Evolutionary conservation across 2,888 invertebrate species (phyloP).

Genomic region (Heliothis peltigera): DNA sequence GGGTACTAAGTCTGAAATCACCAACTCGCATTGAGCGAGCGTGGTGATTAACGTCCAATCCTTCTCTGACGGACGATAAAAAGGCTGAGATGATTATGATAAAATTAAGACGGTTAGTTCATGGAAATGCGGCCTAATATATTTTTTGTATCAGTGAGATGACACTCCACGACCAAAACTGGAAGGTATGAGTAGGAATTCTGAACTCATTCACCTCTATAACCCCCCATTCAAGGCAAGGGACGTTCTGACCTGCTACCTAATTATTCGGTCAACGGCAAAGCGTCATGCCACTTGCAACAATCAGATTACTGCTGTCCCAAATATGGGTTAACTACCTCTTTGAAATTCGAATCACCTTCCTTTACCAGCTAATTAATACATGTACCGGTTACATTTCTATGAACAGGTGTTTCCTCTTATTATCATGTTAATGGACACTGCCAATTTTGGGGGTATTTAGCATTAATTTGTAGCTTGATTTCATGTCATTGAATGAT

Average conservation of each 20-base stretch:
- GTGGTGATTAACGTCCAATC: too few relatives aligned
- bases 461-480: constrained; percentile 14
- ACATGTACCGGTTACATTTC: constrained; percentile 16
- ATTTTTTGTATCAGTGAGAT: too few relatives aligned
- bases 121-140: too few relatives aligned
- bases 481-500: constrained; percentile 5
- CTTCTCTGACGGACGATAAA: too few relatives aligned
- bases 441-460: constrained; percentile 7
- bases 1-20: too few relatives aligned
- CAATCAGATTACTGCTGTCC: constrained; percentile 1
- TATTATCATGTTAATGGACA: constrained; percentile 31
- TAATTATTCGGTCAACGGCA: not conserved
- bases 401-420: constrained; percentile 29
- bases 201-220: too few relatives aligned
- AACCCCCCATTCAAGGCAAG: too few relatives aligned
- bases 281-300: not conserved
- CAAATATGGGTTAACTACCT: constrained; percentile 24
- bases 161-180: too few relatives aligned
- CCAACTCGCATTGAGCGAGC: too few relatives aligned
- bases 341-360: constrained; percentile 12
- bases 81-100: too few relatives aligned
- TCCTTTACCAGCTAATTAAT: constrained; percentile 18
- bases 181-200: too few relatives aligned
- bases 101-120: too few relatives aligned
- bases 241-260: not conserved